These are phyloP conservation scores for Philypnodon macrostomus DNA, from an alignment of 2,797 vertebrate species.

Conservation along the genomic window DNA sequence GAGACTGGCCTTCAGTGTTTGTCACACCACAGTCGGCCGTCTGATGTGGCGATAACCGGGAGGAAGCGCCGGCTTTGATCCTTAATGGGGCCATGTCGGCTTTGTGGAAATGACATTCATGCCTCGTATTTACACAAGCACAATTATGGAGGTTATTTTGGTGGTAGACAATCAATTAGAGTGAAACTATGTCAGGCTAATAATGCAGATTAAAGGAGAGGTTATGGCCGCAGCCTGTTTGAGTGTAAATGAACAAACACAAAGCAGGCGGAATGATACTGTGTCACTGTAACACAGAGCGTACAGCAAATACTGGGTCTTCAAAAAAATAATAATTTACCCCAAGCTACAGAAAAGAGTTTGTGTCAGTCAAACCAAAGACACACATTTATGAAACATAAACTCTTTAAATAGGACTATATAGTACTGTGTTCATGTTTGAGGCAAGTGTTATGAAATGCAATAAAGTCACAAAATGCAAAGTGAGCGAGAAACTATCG, in stretches of 20 bases:
- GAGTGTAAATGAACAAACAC: conserved; percentile 38
- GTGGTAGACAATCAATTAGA: conserved; percentile 68
- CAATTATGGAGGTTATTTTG: conserved; percentile 64
- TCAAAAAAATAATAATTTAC: too few relatives aligned
- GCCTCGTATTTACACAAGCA: conserved; percentile 64
- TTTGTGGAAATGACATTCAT: conserved; percentile 64
- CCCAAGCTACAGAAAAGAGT: neutral
- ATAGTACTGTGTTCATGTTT: too few relatives aligned
- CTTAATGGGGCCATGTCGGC: conserved; percentile 61
- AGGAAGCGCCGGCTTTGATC: conserved; percentile 69
- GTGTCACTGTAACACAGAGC: conserved; percentile 7
- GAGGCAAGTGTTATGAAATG: too few relatives aligned
- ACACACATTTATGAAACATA: neutral
- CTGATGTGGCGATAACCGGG: conserved; percentile 65
- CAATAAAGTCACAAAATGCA: too few relatives aligned
- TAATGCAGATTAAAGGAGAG: conserved; percentile 54
- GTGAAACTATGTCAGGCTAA: conserved; percentile 52
- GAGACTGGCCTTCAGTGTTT: conserved; percentile 40
- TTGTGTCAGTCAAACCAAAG: conserved; percentile 3
- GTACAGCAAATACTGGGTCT: too few relatives aligned
- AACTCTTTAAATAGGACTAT: too few relatives aligned
- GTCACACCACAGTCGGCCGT: conserved; percentile 51
- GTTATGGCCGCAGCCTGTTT: conserved; percentile 31
- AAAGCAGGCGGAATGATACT: conserved; percentile 15
- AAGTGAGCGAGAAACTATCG: too few relatives aligned